Conservation (phyloP, 2,113 vertebrate genomes). For the Budorcas taxicolor region DNA sequence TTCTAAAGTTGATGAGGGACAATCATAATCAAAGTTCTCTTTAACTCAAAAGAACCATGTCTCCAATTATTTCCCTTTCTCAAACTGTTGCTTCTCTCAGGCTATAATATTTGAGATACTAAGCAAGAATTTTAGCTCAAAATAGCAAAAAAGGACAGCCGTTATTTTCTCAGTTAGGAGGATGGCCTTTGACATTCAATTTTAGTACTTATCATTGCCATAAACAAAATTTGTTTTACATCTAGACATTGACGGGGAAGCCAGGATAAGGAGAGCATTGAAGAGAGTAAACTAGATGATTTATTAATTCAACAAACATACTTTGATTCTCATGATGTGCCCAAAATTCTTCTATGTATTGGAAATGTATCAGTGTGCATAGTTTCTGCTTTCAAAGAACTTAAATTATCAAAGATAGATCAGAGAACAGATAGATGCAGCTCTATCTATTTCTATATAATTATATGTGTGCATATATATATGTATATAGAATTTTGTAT, state of each 20-base stretch:
- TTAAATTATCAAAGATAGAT: background rate
- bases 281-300: background rate
- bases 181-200: background rate
- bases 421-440: background rate
- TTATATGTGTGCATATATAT: background rate
- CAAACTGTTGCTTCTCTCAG: background rate
- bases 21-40: conserved; percentile 9
- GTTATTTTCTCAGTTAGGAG: conserved; percentile 14
- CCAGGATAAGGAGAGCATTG: background rate
- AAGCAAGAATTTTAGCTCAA: background rate
- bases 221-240: conserved; percentile 15
- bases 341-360: background rate
- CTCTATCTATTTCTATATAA: background rate
- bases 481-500: background rate
- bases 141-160: background rate
- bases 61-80: conserved; percentile 1
- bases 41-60: background rate
- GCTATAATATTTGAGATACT: conserved; percentile 16
- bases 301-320: background rate
- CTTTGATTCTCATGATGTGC: background rate
- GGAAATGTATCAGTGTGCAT: background rate
- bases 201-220: background rate
- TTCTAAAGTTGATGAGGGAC: conserved; percentile 7
- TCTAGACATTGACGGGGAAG: background rate
- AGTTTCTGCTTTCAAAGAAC: background rate